phyloP scores from a whole-genome alignment of 2,888 invertebrate genomes.

The Neria commutata region DNA sequence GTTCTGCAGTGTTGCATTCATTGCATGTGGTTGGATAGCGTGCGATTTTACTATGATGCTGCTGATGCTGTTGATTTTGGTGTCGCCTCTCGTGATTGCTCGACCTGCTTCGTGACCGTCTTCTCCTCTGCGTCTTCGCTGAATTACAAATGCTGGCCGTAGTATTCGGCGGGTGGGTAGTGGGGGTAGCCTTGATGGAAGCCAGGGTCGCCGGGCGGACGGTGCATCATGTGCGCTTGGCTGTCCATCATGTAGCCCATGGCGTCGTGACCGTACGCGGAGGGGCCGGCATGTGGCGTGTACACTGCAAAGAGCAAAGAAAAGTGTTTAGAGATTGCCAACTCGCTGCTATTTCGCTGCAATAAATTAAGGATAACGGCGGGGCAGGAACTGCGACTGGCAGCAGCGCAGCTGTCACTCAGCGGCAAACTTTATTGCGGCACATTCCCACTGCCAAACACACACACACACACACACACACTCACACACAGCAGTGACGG shows the following conservation, averaged over 20 bases:
- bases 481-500: not conserved
- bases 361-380: too few species aligned
- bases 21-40: not conserved
- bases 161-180: conserved; percentile 91
- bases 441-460: too few species aligned
- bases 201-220: conserved; percentile 90
- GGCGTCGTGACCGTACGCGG: conserved; percentile 96
- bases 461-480: not conserved
- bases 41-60: conserved; percentile 5
- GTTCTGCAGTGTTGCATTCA: not conserved
- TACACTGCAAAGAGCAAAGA: conserved; percentile 77
- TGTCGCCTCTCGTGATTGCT: conserved; percentile 11
- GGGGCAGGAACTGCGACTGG: too few species aligned
- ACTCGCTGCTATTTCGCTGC: not conserved
- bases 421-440: not conserved
- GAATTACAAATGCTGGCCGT: conserved; percentile 90
- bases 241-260: conserved; percentile 99
- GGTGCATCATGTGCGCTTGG: conserved; percentile 94
- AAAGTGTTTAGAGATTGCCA: too few species aligned
- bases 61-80: conserved; percentile 6
- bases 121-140: conserved; percentile 33
- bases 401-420: conserved; percentile 7
- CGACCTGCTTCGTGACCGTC: conserved; percentile 1
- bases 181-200: conserved; percentile 92
- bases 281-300: conserved; percentile 91